Base-by-base conservation (phyloP, 1,140 invertebrate species). In the Hylaeus volcanicus region DNA sequence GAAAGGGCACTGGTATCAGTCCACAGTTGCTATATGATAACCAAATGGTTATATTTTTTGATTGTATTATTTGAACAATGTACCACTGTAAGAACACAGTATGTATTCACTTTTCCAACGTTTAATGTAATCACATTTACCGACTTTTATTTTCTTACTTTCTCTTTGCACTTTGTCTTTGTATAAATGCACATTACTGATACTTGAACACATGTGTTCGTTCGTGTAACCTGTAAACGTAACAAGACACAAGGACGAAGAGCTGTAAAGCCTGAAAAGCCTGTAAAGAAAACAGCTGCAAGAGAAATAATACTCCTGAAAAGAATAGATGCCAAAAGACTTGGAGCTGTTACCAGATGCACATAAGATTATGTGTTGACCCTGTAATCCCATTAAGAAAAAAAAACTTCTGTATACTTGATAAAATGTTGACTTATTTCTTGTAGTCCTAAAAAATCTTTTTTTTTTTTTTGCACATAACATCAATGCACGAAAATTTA, bases 1-100 rank as follows among this genome's bases (percentile, higher is more conserved):
- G 92, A 93, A 93, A 93, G 93, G 92, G 92, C 90, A 92, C 92
- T 93, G 92, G 90, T 93, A 93, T 92, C 91, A 93, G 90, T 92
- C 90, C 90, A 93, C 89, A 92, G 88, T 87, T 90, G 83, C 88
- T 90, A 86, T 83, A 85, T 70, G 81, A 81, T 85, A 81, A 86
- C 82, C 85, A 87, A 85, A 85, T 73, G 83, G 78, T 88, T 83
- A 79, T 85, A 64, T 74, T 65, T 80, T 74, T 75, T 61, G 73
- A 75, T 66, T 64, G 74, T 77, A 79, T 79, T 83, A 74, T 74
- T 85, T 41, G 74, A 85, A 76, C 82, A 73, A 82, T 58, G 76
- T 79, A 74, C 61, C 72, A 89, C 61, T 86, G 61, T 73, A 73
- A 77, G 58, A 83, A 83, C 74, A 84, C 71, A 75, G 80, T 74